A percentile compares a stretch with the other conserved stretches of the same genome.
These are phyloP conservation scores for Nymphalis c-album DNA, from an alignment of 2,888 invertebrate species.

Conservation along the genomic window DNA sequence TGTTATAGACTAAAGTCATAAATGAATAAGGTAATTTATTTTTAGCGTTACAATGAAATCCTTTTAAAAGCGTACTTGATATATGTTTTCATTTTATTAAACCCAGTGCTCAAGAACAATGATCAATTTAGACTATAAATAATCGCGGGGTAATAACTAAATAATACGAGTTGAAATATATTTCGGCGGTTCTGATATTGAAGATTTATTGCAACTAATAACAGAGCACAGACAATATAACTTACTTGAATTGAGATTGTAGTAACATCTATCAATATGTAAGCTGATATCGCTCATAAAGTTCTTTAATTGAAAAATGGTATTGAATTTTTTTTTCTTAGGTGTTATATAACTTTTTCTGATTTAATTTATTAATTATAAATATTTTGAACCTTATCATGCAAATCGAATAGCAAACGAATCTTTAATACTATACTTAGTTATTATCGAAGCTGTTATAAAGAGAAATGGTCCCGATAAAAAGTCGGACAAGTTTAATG, in stretches of 20 bases:
- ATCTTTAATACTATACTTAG: background rate
- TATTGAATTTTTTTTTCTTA: no score
- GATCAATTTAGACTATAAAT: slow-evolving; percentile 11
- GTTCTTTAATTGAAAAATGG: no score
- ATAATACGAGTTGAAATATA: slow-evolving; percentile 15
- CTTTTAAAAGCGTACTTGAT: background rate
- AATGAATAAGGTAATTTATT: no score
- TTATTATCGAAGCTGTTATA: slow-evolving; percentile 18
- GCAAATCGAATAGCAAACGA: background rate
- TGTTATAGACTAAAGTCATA: no score
- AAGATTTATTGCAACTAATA: slow-evolving; percentile 66
- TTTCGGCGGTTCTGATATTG: slow-evolving; percentile 47
- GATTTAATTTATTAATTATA: no score
- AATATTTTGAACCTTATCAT: background rate
- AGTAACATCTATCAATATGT: slow-evolving; percentile 32
- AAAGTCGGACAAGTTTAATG: slow-evolving; percentile 37
- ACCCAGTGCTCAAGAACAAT: background rate
- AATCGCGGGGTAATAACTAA: slow-evolving; percentile 3
- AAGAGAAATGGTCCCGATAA: slow-evolving; percentile 36
- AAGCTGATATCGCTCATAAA: slow-evolving; percentile 18
- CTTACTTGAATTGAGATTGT: slow-evolving; percentile 32
- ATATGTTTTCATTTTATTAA: slow-evolving; percentile 2
- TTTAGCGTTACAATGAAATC: background rate
- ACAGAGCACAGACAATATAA: slow-evolving; percentile 47
- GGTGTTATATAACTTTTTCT: no score